Evolutionary conservation across 1,140 invertebrate species (phyloP), one percentile per base, ranked within the genome.

Genomic region (Leptinotarsa lineolata): DNA sequence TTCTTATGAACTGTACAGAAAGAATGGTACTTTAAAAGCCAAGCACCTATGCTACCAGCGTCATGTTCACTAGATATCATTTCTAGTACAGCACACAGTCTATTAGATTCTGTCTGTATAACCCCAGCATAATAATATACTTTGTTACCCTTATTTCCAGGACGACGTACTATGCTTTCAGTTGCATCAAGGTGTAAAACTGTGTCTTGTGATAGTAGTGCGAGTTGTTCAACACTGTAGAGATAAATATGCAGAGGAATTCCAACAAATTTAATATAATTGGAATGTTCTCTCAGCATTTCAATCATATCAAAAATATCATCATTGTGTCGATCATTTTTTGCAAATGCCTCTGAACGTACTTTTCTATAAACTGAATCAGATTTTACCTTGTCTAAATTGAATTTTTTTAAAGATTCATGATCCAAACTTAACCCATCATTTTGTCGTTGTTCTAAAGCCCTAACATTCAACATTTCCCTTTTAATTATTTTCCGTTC

Each of bases 181-280:
- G 69, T 71, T 15, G 69, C 69, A 71, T 71, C 69, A 63, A 71
- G 20, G 30, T 71, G 69, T 60, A 71, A 20, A 18, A 12, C 20
- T 63, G 22, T 58, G 13, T 8, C 54, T 8, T 30, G 24, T 45
- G 48, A 54, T 54, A 54, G 16, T 16, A 54, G 48, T 54, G 11
- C 11, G 16, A 54, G 48, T 54, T 54, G 48, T 54, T 54, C 48
- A 54, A 54, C 48, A 54, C 68, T 69, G 21, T 69, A 69, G 44
- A 69, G 3, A 20, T 69, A 69, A 54, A 69, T 30, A 69, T 69
- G 6, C 12, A 54, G 58, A 18, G 68, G 68, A 3, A 22, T 22
- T 6, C 68, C 68, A 1, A 69, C 68, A 54, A 12, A 13, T 22
- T 69, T 16, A 69, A 69, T 69, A 54, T 54, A 69, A 13, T 69